A percentile compares a stretch with the other conserved stretches of the same genome.
These are phyloP conservation scores for Apamea crenata DNA, from an alignment of 2,888 invertebrate genomes.

Conservation along the genomic window DNA sequence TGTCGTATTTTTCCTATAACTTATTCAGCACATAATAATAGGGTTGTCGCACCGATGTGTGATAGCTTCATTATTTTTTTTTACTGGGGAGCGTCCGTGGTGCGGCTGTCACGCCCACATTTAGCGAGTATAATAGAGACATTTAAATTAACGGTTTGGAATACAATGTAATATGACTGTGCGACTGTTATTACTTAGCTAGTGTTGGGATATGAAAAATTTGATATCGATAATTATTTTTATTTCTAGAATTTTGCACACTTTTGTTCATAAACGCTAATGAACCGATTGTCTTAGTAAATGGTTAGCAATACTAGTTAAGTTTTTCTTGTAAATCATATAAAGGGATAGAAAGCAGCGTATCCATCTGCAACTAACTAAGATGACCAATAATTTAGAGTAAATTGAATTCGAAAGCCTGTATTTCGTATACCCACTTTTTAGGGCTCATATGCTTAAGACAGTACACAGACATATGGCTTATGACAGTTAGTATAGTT, in stretches of 20 bases:
- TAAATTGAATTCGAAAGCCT: not conserved
- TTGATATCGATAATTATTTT: slow-evolving; percentile 54
- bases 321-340: not conserved
- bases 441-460: not conserved
- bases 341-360: not conserved
- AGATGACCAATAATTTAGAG: not conserved
- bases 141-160: slow-evolving; percentile 80
- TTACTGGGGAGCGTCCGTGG: slow-evolving; percentile 67
- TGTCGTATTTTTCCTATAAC: slow-evolving; percentile 64
- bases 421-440: not conserved
- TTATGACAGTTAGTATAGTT: not conserved
- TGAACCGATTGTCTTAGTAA: not conserved
- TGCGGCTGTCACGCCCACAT: slow-evolving; percentile 78
- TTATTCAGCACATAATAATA: slow-evolving; percentile 75
- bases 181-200: slow-evolving; percentile 48
- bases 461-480: no score
- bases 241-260: not conserved
- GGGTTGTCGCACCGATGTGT: slow-evolving; percentile 60
- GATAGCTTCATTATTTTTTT: slow-evolving; percentile 84
- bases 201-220: slow-evolving; percentile 65
- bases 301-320: not conserved
- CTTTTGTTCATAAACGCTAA: not conserved
- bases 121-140: slow-evolving; percentile 82
- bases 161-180: slow-evolving; percentile 69
- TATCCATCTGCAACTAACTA: not conserved